These are phyloP conservation scores for Tetranychus truncatus DNA, from an alignment of 2,888 invertebrate genomes.

Conservation along the genomic window DNA sequence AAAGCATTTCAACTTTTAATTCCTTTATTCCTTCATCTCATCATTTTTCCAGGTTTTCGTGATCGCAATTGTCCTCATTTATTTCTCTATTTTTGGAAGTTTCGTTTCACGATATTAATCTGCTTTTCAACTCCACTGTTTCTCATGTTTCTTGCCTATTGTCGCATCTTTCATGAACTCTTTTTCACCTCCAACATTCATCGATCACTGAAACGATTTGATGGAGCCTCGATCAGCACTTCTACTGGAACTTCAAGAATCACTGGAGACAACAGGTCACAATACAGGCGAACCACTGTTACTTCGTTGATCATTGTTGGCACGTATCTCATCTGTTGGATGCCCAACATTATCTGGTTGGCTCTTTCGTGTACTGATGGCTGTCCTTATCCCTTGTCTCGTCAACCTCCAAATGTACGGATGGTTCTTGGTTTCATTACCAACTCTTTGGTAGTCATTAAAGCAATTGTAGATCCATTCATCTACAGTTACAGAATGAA, in stretches of 20 bases:
- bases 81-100: slow-evolving; percentile 35
- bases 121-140: slow-evolving; percentile 42
- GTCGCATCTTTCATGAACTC: slow-evolving; percentile 38
- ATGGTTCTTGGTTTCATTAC: slow-evolving; percentile 29
- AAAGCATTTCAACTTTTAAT: background rate
- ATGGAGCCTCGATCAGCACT: slow-evolving; percentile 7
- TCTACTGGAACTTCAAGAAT: background rate
- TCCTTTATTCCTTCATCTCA: background rate
- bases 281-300: slow-evolving; percentile 16
- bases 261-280: background rate
- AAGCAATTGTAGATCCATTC: slow-evolving; percentile 45
- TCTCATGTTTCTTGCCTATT: slow-evolving; percentile 43
- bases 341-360: slow-evolving; percentile 43
- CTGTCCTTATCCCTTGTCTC: slow-evolving; percentile 31
- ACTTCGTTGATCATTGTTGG: slow-evolving; percentile 34
- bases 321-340: slow-evolving; percentile 42
- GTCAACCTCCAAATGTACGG: slow-evolving; percentile 24
- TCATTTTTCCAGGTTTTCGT: slow-evolving; percentile 21
- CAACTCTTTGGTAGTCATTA: slow-evolving; percentile 43
- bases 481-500: slow-evolving; percentile 48
- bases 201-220: background rate
- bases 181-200: background rate
- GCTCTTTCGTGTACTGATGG: slow-evolving; percentile 40
- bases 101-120: slow-evolving; percentile 38
- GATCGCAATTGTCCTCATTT: slow-evolving; percentile 25